Conservation (phyloP, 1,140 invertebrate genomes). For the Wiebesia pumilae region DNA sequence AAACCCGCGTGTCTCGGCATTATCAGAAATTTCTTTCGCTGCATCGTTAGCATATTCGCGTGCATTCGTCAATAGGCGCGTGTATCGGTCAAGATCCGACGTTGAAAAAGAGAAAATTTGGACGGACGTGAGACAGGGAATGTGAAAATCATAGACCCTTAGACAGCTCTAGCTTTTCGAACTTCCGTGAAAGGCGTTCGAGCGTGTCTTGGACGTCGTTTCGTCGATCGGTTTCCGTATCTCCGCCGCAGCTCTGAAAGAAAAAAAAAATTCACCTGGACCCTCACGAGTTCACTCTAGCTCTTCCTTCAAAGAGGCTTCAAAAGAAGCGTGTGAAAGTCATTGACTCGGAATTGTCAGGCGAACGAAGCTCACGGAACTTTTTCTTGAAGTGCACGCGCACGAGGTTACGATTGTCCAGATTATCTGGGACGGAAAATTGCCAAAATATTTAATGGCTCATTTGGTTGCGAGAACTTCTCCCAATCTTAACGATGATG, state of each 20-base stretch:
- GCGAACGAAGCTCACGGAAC: conserved; percentile 14
- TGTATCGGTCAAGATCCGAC: background rate
- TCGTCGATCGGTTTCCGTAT: conserved; percentile 32
- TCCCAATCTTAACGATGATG: background rate
- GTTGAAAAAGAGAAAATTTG: background rate
- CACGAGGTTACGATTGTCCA: background rate
- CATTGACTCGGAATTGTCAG: background rate
- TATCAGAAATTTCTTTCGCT: background rate
- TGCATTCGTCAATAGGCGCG: background rate
- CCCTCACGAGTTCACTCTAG: background rate
- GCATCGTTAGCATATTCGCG: conserved; percentile 44
- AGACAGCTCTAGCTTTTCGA: background rate
- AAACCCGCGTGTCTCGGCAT: background rate
- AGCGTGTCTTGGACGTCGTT: background rate
- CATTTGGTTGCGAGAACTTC: background rate
- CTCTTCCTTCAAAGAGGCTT: background rate
- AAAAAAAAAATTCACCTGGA: conserved; percentile 44
- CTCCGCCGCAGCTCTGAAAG: conserved; percentile 20
- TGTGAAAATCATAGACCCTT: background rate
- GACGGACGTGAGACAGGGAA: background rate
- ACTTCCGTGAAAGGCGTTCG: background rate
- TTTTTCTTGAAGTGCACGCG: no score
- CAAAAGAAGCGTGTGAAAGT: conserved; percentile 43
- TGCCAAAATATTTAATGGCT: background rate
- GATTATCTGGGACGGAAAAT: no score